Conservation (phyloP, 2,113 vertebrate species). For the Lamprologus speciosus region DNA sequence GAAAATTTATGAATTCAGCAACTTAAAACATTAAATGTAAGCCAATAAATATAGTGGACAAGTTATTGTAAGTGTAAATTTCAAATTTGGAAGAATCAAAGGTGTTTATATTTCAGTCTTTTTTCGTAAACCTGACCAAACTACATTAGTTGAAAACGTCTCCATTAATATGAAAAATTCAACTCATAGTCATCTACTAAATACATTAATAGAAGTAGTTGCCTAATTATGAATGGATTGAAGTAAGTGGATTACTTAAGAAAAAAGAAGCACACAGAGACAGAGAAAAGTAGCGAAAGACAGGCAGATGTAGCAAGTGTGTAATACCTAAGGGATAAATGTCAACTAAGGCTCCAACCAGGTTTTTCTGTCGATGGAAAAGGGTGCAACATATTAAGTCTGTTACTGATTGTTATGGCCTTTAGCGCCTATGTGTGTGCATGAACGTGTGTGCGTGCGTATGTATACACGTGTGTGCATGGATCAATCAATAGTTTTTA, state of each 20-base stretch:
- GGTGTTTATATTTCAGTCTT: neutral
- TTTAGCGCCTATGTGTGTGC: neutral
- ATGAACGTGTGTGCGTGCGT: neutral
- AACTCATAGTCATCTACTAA: neutral
- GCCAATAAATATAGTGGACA: neutral
- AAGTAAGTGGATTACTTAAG: neutral
- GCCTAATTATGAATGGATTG: neutral
- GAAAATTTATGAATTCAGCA: neutral
- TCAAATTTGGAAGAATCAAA: neutral
- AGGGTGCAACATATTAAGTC: constrained; percentile 52
- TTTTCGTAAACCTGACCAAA: neutral
- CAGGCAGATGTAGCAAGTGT: neutral
- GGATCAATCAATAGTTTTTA: constrained; percentile 61
- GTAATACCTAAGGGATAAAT: constrained; percentile 23
- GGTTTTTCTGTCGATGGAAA: constrained; percentile 39
- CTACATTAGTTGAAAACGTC: neutral
- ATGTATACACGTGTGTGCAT: neutral
- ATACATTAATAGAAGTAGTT: neutral
- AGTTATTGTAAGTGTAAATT: neutral
- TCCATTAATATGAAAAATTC: neutral
- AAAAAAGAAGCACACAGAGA: neutral
- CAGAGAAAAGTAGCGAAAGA: neutral
- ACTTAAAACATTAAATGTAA: neutral
- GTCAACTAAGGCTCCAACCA: constrained; percentile 38
- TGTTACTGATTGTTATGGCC: constrained; percentile 55